These are phyloP conservation scores for Pristiophorus japonicus DNA, from an alignment of 2,113 vertebrate species.

Conservation along the genomic window DNA sequence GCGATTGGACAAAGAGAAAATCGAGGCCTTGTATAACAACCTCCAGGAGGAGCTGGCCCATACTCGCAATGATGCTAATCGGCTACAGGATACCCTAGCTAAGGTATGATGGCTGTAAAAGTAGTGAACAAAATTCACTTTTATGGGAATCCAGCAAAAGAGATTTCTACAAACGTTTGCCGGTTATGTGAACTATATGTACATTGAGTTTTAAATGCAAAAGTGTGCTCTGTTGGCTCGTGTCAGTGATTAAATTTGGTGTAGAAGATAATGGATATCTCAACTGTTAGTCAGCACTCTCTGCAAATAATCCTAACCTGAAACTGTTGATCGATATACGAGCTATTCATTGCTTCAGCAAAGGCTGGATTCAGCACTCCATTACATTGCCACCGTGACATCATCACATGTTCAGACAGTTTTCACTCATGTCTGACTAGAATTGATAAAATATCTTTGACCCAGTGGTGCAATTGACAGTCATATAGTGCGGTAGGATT, in stretches of 20 bases:
- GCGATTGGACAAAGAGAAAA: slow-evolving; percentile 81
- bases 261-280: background rate
- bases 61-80: slow-evolving; percentile 66
- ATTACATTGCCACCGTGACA: too few species aligned
- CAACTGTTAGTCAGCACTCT: background rate
- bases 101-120: slow-evolving; percentile 62
- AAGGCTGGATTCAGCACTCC: background rate
- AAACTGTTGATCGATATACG: background rate
- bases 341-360: background rate
- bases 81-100: slow-evolving; percentile 73
- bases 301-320: background rate
- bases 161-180: background rate
- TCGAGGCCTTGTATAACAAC: slow-evolving; percentile 69
- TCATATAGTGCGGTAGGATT: too few species aligned
- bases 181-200: background rate
- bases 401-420: background rate
- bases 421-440: background rate
- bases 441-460: too few species aligned
- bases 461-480: too few species aligned
- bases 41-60: slow-evolving; percentile 79
- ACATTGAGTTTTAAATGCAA: background rate
- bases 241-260: background rate
- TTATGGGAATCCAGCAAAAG: background rate
- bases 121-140: background rate
- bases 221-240: background rate